Evolutionary conservation across 2,888 invertebrate species (phyloP), one percentile per base, ranked within the genome.

Genomic region (Camptogramma bilineatum): DNA sequence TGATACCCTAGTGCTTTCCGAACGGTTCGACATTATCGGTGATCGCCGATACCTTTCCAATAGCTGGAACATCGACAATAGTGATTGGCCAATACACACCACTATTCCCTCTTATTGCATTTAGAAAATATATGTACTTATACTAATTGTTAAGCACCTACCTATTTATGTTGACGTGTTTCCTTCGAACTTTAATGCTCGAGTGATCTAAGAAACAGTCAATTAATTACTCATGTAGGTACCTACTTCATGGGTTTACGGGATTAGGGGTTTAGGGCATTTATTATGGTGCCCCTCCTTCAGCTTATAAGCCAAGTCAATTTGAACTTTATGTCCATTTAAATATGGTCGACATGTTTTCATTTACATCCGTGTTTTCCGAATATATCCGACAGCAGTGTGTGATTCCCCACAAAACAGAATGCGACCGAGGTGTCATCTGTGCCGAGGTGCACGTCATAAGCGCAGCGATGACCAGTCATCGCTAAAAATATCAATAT

Each of bases 11-110:
- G 93, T 92, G 84, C 81, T 93, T 93, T 93, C 92, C 92, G 91
- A 93, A 93, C 90, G 84, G 86, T 86, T 91, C 91, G 90, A 91
- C 90, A 93, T 91, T 93, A 93, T 93, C 92, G 92, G 85, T 83
- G 85, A 94, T 93, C 89, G 82, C 90, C 91, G 85, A 94, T 93
- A 92, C 84, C 76, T 85, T 87, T 85, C 87, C 87, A 88, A 92
- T 93, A 85, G 48, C 52, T 47, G 46, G 61, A 53, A 64, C 67
- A 66, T 72, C 66, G 69, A 70, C 61, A 68, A 16, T 71, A 69
- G 72, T 65, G 71, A 62, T 66, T 70, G 58, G 61, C 51, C 39
- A 28, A 46, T n/a, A 53, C 13, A 21, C 13, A 50, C 24, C n/a
- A 8, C 9, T 1, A 13, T 13, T 13, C 34, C 13, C 10, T 3